phyloP scores from a whole-genome alignment of 2,113 vertebrate genomes.

The Centropus bengalensis region DNA sequence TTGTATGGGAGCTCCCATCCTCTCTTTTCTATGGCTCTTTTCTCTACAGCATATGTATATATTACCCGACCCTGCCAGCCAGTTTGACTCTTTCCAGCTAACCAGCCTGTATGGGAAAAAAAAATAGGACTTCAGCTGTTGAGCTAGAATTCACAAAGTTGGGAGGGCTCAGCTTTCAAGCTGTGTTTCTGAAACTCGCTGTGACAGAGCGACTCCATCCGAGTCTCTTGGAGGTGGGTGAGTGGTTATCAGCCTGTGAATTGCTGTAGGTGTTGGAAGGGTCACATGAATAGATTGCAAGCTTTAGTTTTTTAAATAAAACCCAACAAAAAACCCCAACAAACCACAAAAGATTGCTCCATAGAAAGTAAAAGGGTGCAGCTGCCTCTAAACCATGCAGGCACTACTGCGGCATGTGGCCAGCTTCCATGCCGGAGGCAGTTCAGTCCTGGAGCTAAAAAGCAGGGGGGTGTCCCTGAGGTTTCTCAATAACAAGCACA shows the following conservation, averaged over 20 bases:
- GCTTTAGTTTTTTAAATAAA: background rate
- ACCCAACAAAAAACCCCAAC: background rate
- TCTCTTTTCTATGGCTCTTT: background rate
- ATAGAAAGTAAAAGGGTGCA: slow-evolving; percentile 3
- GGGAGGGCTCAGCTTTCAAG: background rate
- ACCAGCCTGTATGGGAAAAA: background rate
- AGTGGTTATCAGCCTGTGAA: background rate
- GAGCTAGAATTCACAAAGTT: background rate
- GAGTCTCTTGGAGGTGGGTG: background rate
- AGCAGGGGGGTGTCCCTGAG: background rate
- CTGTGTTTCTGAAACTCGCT: background rate
- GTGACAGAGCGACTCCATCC: background rate
- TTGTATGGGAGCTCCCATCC: background rate
- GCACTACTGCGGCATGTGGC: background rate
- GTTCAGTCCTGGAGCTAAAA: background rate
- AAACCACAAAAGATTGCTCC: slow-evolving; percentile 2
- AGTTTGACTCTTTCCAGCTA: background rate
- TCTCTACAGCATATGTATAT: background rate
- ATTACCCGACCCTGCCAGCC: background rate
- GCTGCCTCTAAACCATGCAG: slow-evolving; percentile 17
- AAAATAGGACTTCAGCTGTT: background rate
- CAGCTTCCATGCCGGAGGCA: background rate
- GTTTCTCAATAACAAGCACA: background rate
- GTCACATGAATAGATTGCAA: background rate
- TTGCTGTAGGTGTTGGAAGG: background rate